Conservation (phyloP, 2,113 vertebrate species). For the Fukomys damarensis region DNA sequence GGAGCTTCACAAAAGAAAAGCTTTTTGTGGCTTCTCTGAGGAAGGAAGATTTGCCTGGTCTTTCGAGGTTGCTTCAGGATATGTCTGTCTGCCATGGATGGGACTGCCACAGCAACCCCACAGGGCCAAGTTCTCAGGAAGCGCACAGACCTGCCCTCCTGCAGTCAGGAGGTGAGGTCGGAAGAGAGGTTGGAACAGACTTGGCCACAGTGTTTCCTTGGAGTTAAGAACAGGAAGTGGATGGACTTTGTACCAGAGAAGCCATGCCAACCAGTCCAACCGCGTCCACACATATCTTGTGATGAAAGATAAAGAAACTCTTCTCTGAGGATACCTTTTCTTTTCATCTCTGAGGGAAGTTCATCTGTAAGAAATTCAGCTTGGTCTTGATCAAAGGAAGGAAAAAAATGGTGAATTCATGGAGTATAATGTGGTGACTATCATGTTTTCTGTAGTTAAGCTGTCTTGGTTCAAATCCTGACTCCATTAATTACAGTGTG, state of each 20-base stretch:
- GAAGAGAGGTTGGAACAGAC: not conserved
- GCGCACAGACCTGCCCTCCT: not conserved
- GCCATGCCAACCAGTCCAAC: not conserved
- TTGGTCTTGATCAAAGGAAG: not conserved
- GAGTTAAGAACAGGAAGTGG: not conserved
- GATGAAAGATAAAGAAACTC: conserved; percentile 37
- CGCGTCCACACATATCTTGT: not conserved
- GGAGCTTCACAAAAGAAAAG: not conserved
- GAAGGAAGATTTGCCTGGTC: not conserved
- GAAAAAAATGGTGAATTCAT: not conserved
- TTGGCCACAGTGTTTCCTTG: not conserved
- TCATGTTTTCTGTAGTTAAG: not conserved
- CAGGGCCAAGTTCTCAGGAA: not conserved
- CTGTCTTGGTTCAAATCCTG: not conserved
- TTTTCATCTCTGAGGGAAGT: conserved; percentile 45
- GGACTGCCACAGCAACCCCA: not conserved
- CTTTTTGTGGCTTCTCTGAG: not conserved
- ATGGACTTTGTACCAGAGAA: not conserved
- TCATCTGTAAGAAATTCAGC: not conserved
- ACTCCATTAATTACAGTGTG: not conserved
- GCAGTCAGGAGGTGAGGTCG: not conserved
- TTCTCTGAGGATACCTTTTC: not conserved
- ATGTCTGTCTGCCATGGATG: not conserved
- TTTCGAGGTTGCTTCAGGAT: not conserved
- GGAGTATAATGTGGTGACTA: not conserved